Conservation (phyloP, 2,113 vertebrate genomes). For the Acanthisitta chloris region DNA sequence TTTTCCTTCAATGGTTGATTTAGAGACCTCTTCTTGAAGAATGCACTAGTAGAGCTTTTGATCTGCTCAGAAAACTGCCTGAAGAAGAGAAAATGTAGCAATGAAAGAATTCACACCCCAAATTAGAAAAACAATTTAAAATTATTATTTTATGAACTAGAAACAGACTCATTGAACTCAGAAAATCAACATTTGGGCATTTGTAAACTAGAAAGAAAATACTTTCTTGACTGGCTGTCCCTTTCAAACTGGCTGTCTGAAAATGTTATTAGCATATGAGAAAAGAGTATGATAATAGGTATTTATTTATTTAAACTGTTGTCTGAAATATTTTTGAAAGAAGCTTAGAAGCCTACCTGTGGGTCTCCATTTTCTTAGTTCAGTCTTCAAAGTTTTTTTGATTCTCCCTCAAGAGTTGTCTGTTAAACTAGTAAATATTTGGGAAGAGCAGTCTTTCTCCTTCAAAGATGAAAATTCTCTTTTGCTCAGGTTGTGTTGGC, state of each 20-base stretch:
- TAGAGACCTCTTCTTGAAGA: neutral
- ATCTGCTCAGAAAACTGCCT: neutral
- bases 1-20: neutral
- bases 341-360: neutral
- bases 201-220: neutral
- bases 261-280: neutral
- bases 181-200: neutral
- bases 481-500: neutral
- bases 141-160: neutral
- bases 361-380: neutral
- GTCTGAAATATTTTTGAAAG: neutral
- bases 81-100: neutral
- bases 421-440: neutral
- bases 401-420: neutral
- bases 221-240: neutral
- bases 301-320: neutral
- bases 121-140: neutral
- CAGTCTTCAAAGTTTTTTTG: neutral
- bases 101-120: neutral
- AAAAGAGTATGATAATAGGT: neutral
- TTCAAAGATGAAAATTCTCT: neutral
- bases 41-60: neutral
- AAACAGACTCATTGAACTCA: neutral
- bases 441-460: neutral
- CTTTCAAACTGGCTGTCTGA: neutral